Evolutionary conservation across 2,888 invertebrate genomes (phyloP).

Genomic region (Nemoura dubitans): DNA sequence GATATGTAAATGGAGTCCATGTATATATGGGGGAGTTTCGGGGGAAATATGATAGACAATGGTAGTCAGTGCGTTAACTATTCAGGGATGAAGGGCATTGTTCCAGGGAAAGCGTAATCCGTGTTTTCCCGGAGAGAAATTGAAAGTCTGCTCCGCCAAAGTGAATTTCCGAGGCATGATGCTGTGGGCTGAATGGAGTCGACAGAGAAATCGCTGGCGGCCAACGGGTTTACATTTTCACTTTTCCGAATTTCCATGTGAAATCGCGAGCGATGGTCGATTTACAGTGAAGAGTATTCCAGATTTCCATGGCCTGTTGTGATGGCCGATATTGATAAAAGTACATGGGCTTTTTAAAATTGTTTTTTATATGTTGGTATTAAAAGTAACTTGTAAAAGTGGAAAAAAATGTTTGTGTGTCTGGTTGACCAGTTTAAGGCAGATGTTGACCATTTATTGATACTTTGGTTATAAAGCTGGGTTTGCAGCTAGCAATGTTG

Average conservation of each 20-base stretch:
- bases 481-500: no score
- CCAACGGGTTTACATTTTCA: neutral
- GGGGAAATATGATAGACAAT: constrained; percentile 22
- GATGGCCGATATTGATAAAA: no score
- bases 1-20: neutral
- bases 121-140: neutral
- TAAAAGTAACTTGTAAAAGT: no score
- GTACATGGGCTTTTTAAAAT: no score
- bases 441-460: no score
- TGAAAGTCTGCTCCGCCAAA: neutral
- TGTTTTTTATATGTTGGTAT: no score
- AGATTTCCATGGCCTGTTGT: no score
- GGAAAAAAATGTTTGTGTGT: no score
- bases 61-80: neutral
- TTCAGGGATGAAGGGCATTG: neutral
- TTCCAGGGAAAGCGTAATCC: neutral
- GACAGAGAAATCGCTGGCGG: neutral
- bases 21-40: neutral
- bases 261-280: no score
- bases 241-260: neutral
- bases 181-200: neutral
- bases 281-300: no score
- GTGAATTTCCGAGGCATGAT: neutral
- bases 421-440: no score
- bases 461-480: no score